Percentiles rank a stretch among this genome's conserved stretches.
Evolutionary conservation across 2,113 vertebrate species (phyloP).

Genomic region (Leucopsar rothschildi): DNA sequence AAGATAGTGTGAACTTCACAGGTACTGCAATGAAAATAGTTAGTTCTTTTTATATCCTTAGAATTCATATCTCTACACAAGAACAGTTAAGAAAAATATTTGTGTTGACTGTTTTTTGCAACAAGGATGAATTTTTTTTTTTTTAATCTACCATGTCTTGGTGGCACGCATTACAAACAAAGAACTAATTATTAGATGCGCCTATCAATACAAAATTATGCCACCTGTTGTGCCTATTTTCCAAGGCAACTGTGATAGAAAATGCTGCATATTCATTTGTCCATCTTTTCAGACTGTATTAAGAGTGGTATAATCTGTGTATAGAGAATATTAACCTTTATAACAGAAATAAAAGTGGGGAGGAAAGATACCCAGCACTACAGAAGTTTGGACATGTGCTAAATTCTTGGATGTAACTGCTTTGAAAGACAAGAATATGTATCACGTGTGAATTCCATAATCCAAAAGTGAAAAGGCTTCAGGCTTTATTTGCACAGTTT

Average conservation of each 20-base stretch:
- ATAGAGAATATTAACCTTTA: background rate
- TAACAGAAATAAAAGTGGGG: background rate
- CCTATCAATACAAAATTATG: background rate
- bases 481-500: background rate
- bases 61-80: background rate
- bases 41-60: background rate
- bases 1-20: background rate
- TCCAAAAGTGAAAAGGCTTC: background rate
- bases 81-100: background rate
- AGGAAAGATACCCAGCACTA: background rate
- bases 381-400: background rate
- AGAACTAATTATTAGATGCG: background rate
- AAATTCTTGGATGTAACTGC: background rate
- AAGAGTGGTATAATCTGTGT: background rate
- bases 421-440: background rate
- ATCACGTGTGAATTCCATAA: background rate
- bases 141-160: background rate
- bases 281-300: background rate
- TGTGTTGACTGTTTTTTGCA: background rate
- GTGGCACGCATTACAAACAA: background rate
- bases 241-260: background rate
- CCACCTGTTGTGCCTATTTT: background rate
- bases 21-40: background rate
- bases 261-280: background rate
- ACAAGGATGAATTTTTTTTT: background rate